phyloP scores from a whole-genome alignment of 2,888 invertebrate genomes.

The Dryococelus australis region DNA sequence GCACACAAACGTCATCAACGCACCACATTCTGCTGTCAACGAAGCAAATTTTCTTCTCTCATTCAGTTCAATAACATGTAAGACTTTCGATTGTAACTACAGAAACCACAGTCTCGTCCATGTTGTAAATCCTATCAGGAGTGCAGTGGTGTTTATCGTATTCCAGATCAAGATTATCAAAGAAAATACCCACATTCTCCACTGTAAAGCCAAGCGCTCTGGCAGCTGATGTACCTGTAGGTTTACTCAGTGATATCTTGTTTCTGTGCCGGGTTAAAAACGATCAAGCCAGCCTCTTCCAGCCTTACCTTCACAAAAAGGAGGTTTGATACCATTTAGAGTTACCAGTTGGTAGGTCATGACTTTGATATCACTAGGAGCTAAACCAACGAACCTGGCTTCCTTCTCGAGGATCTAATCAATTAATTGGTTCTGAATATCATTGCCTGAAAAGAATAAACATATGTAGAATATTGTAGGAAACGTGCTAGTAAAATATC shows the following conservation, averaged over 20 bases:
- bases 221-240: conserved; percentile 29
- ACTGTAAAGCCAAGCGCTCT: conserved; percentile 34
- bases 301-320: conserved; percentile 19
- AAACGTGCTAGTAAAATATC: neutral
- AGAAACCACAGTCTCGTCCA: conserved; percentile 34
- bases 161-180: too few species aligned
- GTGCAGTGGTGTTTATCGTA: conserved; percentile 28
- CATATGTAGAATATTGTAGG: neutral
- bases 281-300: conserved; percentile 26
- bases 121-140: conserved; percentile 28
- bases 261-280: neutral
- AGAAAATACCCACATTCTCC: conserved; percentile 30
- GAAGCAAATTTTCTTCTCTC: conserved; percentile 33
- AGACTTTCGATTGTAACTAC: conserved; percentile 36
- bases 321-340: conserved; percentile 23
- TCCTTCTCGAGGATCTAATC: neutral
- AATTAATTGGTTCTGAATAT: conserved; percentile 23
- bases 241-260: conserved; percentile 18
- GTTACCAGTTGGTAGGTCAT: conserved; percentile 27
- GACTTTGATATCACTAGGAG: conserved; percentile 1
- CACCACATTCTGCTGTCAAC: conserved; percentile 31
- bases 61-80: conserved; percentile 30
- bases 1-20: conserved; percentile 28
- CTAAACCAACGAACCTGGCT: conserved; percentile 12
- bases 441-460: neutral